Evolutionary conservation across 2,888 invertebrate species (phyloP).

Genomic region (Idaea dimidiata): DNA sequence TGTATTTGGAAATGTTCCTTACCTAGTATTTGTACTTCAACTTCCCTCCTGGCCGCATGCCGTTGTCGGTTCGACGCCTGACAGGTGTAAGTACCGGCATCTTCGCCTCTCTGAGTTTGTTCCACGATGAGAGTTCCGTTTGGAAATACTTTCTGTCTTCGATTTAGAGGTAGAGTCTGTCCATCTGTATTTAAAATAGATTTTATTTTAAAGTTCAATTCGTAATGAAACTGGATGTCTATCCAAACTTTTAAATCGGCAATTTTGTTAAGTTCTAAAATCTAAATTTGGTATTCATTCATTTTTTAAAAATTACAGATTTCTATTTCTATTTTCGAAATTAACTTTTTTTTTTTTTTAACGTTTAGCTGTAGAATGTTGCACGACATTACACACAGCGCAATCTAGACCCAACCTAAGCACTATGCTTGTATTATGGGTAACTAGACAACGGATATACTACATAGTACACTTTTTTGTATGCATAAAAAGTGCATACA

Average conservation of each 20-base stretch:
- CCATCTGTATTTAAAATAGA: conserved; percentile 82
- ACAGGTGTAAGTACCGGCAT: conserved; percentile 94
- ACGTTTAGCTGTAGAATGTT: too few species aligned
- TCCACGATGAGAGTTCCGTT: conserved; percentile 94
- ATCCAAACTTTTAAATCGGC: neutral
- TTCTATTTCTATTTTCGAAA: too few species aligned
- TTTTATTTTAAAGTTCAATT: conserved; percentile 2
- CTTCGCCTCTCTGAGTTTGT: conserved; percentile 91
- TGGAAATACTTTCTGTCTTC: conserved; percentile 91
- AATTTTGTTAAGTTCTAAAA: too few species aligned
- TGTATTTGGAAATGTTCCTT: conserved; percentile 31
- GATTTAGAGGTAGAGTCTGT: conserved; percentile 91
- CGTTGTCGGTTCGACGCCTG: conserved; percentile 92
- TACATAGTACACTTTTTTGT: too few species aligned
- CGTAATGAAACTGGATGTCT: neutral
- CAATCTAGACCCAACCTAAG: too few species aligned
- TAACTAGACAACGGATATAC: too few species aligned
- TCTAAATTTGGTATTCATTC: too few species aligned
- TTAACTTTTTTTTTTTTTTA: too few species aligned
- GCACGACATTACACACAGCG: too few species aligned
- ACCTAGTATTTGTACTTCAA: conserved; percentile 88
- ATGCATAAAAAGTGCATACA: too few species aligned
- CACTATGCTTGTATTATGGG: too few species aligned
- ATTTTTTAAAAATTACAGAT: too few species aligned
- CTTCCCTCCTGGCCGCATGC: conserved; percentile 87